Base-by-base conservation (phyloP, 2,888 invertebrate genomes). In the Agapetus fuscipes region DNA sequence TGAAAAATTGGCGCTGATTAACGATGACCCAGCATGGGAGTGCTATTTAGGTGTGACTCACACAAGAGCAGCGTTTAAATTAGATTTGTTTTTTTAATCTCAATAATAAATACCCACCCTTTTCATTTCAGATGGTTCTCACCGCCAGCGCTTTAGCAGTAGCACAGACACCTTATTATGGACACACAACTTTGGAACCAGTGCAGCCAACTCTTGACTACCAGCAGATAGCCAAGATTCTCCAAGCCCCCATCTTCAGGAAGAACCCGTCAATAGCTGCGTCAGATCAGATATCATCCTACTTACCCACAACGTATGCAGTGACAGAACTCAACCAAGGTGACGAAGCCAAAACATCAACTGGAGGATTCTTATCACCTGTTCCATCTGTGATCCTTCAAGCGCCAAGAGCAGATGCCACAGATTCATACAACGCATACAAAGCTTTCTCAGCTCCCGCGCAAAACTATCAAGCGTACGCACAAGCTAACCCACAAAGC, bases 181-280 rank as follows among this genome's bases (percentile, higher is more conserved):
- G 34, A 25, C 40, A 34, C n/a, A n/a, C n/a, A 28, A 9, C 31
- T 13, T 14, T 9, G 12, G 3, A 16, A n/a, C 30, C 3, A 4
- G 14, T n/a, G 14, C 11, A 14, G 28, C 14, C 5, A 28, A 20
- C 32, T 13, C 25, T 32, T n/a, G 30, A 37, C 12, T 36, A 48
- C 25, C 40, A 42, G 24, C 30, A 43, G 33, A 34, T 48, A 35
- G 17, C 45, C 10, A 34, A 30, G 17, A 37, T 42, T 17, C 26
- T 48, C n/a, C 45, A 48, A 33, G 30, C 45, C 2, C 47, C 47
- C 2, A 25, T 43, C 13, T 45, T 45, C 37, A 42, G 45, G 30
- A 30, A 17, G n/a, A 28, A 45, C 17, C 36, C 37, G n/a, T n/a
- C n/a, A n/a, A n/a, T n/a, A 20, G 17, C 33, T 14, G 25, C 32